Base-by-base conservation (phyloP, 2,888 invertebrate genomes). In the Drosophila helvetica region DNA sequence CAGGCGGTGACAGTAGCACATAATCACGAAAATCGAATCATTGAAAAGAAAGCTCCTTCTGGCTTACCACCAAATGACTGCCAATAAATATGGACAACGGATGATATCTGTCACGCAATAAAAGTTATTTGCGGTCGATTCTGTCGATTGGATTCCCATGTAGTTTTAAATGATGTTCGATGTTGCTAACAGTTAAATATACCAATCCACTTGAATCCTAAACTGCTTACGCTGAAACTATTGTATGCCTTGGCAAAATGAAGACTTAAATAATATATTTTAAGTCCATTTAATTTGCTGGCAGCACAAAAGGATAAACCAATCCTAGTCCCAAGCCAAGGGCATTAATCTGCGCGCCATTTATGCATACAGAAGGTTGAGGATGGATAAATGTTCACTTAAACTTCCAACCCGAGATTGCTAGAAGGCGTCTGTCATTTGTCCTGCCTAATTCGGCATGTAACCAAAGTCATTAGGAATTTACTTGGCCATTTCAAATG, bases 391-490 rank as follows among this genome's bases (percentile, higher is more conserved):
- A 51, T 52, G 54, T 30, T 62, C 65, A 53, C 66, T 50, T 59
- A 45, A 69, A 69, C 22, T 22, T 12, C 22, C 12, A 48, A 22
- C 53, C 70, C 70, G 52, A 60, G 62, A 70, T 70, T 69, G 53
- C 71, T 46, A 38, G 33, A 56, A 38, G 38, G 45, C 15, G 56
- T 46, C 47, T 64, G 71, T 67, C 80, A 74, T 75, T 80, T 81
- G 75, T 66, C 65, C 46, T 74, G 74, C 69, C 84, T 83, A 82
- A 83, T 82, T 78, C 69, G 74, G 69, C 69, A 75, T 86, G 84
- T 70, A 67, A 80, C 86, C 80, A 74, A 72, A 70, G 75, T 75
- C 78, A 86, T 82, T 82, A 82, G 74, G 72, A 63, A 80, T 68
- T 70, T 75, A 65, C 75, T 73, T 77, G 68, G 81, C 55, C 56